phyloP scores from a whole-genome alignment of 2,888 invertebrate species.

The Encarsia formosa region DNA sequence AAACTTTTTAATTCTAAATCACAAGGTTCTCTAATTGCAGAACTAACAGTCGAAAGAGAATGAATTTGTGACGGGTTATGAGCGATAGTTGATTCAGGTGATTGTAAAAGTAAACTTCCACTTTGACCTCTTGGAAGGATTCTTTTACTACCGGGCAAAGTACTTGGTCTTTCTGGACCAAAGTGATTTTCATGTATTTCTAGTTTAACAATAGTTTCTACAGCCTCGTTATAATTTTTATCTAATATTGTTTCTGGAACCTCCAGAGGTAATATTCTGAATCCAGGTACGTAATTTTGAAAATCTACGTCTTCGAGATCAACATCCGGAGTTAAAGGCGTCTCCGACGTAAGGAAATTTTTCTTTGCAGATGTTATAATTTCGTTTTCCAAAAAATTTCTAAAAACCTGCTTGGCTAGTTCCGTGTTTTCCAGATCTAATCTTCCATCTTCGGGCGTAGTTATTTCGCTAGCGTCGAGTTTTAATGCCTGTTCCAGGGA shows the following conservation, averaged over 20 bases:
- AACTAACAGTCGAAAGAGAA: constrained; percentile 14
- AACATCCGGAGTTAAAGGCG: constrained; percentile 28
- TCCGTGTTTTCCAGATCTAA: constrained; percentile 31
- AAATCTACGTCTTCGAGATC: constrained; percentile 29
- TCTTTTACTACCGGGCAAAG: no score
- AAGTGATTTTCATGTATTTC: constrained; percentile 8
- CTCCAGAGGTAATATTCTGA: constrained; percentile 10
- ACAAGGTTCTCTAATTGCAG: constrained; percentile 5
- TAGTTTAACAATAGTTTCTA: not conserved
- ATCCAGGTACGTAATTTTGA: constrained; percentile 19
- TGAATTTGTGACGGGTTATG: constrained; percentile 2
- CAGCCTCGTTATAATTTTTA: not conserved
- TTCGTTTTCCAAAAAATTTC: constrained; percentile 35
- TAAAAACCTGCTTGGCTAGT: constrained; percentile 31
- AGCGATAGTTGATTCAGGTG: not conserved
- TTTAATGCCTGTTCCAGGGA: no score
- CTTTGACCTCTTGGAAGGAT: no score
- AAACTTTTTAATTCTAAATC: constrained; percentile 10
- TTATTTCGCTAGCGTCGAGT: no score
- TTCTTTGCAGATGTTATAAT: constrained; percentile 29
- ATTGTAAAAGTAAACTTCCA: constrained; percentile 14
- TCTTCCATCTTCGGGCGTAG: not conserved
- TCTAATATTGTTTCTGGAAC: constrained; percentile 5
- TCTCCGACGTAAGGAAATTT: constrained; percentile 27
- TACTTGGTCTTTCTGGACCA: no score